Conservation (phyloP, 64 coral and sea anemone genomes). For the Stylophora pistillata region DNA sequence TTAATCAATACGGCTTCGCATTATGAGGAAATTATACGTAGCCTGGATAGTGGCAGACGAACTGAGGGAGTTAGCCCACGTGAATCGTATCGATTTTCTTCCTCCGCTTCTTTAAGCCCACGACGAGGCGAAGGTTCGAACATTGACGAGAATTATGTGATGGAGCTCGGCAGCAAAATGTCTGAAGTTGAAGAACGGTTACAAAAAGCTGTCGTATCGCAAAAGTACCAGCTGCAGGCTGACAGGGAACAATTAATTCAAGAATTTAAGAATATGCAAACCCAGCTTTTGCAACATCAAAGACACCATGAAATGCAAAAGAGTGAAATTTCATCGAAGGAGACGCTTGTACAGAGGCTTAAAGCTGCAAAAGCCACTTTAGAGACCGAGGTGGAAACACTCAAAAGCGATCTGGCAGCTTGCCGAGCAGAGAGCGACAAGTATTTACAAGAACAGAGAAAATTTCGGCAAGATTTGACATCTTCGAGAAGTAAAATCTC, state of each 20-base stretch:
- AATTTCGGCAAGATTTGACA: conserved; percentile 68
- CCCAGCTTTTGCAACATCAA: conserved; percentile 80
- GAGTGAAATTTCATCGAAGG: conserved; percentile 77
- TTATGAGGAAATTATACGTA: conserved; percentile 85
- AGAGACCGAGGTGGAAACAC: conserved; percentile 76
- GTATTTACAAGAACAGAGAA: conserved; percentile 65
- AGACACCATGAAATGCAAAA: conserved; percentile 83
- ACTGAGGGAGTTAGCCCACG: background rate
- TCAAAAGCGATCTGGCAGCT: conserved; percentile 70
- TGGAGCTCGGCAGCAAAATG: conserved; percentile 82
- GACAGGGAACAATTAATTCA: conserved; percentile 85
- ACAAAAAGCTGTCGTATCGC: conserved; percentile 82
- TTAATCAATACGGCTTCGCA: conserved; percentile 71
- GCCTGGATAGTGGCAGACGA: conserved; percentile 48
- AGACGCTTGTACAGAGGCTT: conserved; percentile 78
- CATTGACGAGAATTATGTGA: conserved; percentile 37
- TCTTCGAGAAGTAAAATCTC: conserved; percentile 69
- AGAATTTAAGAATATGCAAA: conserved; percentile 88
- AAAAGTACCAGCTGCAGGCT: conserved; percentile 81
- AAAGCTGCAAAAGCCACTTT: conserved; percentile 82
- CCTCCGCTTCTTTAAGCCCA: background rate
- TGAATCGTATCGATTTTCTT: conserved; percentile 35
- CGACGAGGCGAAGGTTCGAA: background rate
- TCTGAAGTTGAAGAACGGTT: conserved; percentile 83
- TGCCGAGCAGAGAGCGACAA: conserved; percentile 69